Evolutionary conservation across 1,140 invertebrate genomes (phyloP), one percentile per base, ranked within the genome.

Genomic region (Drosophila erecta): DNA sequence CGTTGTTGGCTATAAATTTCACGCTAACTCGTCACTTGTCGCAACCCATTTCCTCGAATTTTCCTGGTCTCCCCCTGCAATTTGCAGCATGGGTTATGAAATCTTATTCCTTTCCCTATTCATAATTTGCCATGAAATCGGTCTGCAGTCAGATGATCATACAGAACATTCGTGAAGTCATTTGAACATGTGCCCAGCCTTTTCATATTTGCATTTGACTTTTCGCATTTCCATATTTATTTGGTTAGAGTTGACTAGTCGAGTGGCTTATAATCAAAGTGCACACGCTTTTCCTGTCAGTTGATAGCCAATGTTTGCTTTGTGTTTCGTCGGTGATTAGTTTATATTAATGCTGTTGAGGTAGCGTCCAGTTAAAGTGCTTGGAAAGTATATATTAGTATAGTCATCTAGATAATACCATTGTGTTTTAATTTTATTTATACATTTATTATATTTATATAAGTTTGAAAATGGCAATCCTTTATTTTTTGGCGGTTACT

Each of bases 21-120:
- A 86, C 81, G 81, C 81, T 60, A 87, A 79, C 83, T 87, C 83
- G 57, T 81, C 81, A 87, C 73, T 76, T 76, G 73, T 67, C 73
- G 72, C 72, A 59, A 76, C 55, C 41, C 55, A 15, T 66, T 54
- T 37, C 38, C 30, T 27, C n/a, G 20, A 8, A 35, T 66, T 66
- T 64, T 66, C 46, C 12, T 67, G 4, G 0, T 65, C 33, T 27
- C 20, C 37, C 37, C 59, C 20, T 59, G 44, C 47, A 43, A 51
- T 51, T 64, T 50, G 33, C 22, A 22, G 1, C 30, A 7, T 7
- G 49, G 41, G 47, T 24, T 51, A 41, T 65, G 51, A 57, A 65
- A 65, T 75, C 46, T 40, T 37, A 54, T 62, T 74, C 38, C 38
- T 51, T 56, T 4, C 44, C 17, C 20, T 30, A 40, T 43, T 22